Base-by-base conservation (phyloP, 2,113 vertebrate genomes). In the Gambusia affinis region DNA sequence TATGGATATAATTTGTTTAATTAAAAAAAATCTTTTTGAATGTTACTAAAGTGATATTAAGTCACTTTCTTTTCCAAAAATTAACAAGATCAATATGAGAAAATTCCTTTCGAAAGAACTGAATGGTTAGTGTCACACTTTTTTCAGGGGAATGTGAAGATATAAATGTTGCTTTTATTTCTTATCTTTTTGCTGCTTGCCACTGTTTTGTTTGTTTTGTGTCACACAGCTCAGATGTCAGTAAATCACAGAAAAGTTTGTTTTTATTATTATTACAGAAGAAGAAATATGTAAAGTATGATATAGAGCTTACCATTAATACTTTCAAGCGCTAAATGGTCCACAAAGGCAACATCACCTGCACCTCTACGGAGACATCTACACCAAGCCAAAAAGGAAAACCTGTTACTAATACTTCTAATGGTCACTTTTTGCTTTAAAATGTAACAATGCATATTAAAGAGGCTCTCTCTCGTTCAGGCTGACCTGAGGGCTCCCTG, bases 271-370 rank as follows among this genome's bases (percentile, higher is more conserved):
- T 28, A 57, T 12, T 61, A 27, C 17, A 44, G 24, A 28, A 61
- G 4, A 75, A 29, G 37, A 39, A 66, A 12, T 33, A 2, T 3
- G 47, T 1, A 17, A 4, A 30, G 44, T 24, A 11, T 2, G 51
- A 22, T 29, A 37, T 4, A 44, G 3, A 28, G 5, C 62, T 90
- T 90, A 97, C 97, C 96, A 72, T 94, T 92, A 69, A 95, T 87
- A 82, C n/a, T 93, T 71, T 88, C 85, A 72, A 97, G 89, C 29
- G 93, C 85, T 71, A 96, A 90, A 79, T 97, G 95, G 87, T 97
- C 96, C 87, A 97, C 89, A 89, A 97, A 97, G 44, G 96, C 96
- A 78, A 97, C 95, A 80, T 97, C 96, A 67, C 95, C 96, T 39
- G 84, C 83, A 29, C 95, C 94, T 24, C 87, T 92, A 78, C 92